Conservation (phyloP, 2,888 invertebrate species). For the Thera obeliscata region DNA sequence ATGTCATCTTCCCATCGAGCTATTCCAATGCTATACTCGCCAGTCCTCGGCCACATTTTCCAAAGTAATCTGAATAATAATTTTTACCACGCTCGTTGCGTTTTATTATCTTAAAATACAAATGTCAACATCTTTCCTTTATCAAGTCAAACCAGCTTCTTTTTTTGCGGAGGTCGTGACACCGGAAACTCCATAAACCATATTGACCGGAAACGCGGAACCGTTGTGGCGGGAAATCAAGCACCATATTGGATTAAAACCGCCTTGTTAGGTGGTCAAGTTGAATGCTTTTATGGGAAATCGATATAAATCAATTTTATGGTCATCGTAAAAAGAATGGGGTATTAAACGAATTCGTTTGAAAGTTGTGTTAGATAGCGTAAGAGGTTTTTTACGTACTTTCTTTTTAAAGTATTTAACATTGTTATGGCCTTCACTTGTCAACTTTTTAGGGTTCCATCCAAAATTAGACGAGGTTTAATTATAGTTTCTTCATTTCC, state of each 20-base stretch:
- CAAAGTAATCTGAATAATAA: too few relatives aligned
- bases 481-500: too few relatives aligned
- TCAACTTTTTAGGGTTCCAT: not conserved
- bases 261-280: slow-evolving; percentile 26
- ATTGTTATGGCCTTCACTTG: not conserved
- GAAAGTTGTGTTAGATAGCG: slow-evolving; percentile 6
- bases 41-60: too few relatives aligned
- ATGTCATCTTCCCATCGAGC: too few relatives aligned
- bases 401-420: slow-evolving; percentile 14
- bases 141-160: slow-evolving; percentile 30
- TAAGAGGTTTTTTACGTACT: slow-evolving; percentile 2
- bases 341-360: slow-evolving; percentile 4
- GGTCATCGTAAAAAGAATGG: slow-evolving; percentile 21
- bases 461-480: not conserved
- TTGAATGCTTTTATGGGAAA: slow-evolving; percentile 30
- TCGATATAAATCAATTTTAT: slow-evolving; percentile 29
- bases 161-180: slow-evolving; percentile 39
- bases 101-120: not conserved
- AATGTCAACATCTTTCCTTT: slow-evolving; percentile 15
- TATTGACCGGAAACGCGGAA: slow-evolving; percentile 52
- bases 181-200: slow-evolving; percentile 54
- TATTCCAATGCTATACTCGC: too few relatives aligned
- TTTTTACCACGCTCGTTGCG: too few relatives aligned
- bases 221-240: slow-evolving; percentile 54
- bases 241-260: slow-evolving; percentile 48